Percentiles rank a stretch among this genome's conserved stretches.
Evolutionary conservation across 92 coral and sea anemone genomes (phyloP).

Genomic region (Parazoanthus atlanticus): DNA sequence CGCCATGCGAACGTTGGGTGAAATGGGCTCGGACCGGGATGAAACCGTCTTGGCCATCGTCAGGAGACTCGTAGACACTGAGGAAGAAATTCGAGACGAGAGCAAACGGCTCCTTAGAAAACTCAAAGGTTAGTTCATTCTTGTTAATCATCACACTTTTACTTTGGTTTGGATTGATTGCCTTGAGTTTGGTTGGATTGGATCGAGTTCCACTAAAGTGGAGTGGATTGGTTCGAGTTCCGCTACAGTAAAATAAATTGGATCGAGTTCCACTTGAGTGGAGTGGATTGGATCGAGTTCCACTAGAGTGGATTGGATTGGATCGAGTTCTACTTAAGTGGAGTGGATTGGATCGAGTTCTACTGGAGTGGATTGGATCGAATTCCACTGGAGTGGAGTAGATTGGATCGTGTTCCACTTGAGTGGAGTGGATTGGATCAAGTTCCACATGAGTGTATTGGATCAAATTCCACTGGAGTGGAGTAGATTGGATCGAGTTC

Average conservation of each 20-base stretch:
- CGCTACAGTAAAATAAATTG: too few species aligned
- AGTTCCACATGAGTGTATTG: too few species aligned
- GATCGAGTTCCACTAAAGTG: too few species aligned
- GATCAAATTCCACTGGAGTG: too few species aligned
- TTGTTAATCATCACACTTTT: not conserved
- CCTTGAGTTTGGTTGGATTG: not conserved
- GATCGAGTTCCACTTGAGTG: not conserved
- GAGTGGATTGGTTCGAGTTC: too few species aligned
- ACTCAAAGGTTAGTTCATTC: constrained; percentile 62
- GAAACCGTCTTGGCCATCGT: constrained; percentile 67
- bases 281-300: not conserved
- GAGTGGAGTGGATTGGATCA: too few species aligned
- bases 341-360: too few species aligned
- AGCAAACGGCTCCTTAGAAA: constrained; percentile 60
- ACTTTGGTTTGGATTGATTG: not conserved
- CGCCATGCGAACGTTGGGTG: constrained; percentile 65
- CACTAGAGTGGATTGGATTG: not conserved
- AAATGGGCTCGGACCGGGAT: constrained; percentile 49
- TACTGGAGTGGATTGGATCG: too few species aligned
- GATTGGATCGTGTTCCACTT: too few species aligned
- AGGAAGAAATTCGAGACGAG: constrained; percentile 58
- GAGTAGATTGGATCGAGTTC: not conserved
- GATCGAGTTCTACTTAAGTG: not conserved
- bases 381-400: too few species aligned
- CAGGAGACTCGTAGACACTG: constrained; percentile 70